These are phyloP conservation scores for Porites rus DNA, from an alignment of 92 coral and sea anemone genomes.

Conservation along the genomic window DNA sequence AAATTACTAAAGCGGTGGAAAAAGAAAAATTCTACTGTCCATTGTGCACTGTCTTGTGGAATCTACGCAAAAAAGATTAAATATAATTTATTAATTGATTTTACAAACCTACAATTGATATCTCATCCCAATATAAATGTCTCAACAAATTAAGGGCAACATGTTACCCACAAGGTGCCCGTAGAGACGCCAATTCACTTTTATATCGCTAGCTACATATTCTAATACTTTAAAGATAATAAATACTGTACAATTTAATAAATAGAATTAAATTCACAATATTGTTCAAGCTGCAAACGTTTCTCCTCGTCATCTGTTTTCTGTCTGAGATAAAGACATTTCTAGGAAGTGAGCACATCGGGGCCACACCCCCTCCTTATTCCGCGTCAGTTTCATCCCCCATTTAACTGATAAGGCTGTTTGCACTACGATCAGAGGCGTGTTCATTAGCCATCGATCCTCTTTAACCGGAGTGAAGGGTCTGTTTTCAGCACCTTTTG, in stretches of 20 bases:
- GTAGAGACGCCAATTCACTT: not conserved
- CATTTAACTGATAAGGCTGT: not conserved
- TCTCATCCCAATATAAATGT: slow-evolving; percentile 10
- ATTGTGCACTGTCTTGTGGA: slow-evolving; percentile 7
- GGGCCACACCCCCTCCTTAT: not conserved
- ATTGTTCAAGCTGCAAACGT: slow-evolving; percentile 22
- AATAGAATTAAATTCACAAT: slow-evolving; percentile 28
- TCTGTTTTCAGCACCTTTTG: slow-evolving; percentile 92
- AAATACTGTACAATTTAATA: slow-evolving; percentile 60
- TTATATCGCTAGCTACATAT: slow-evolving; percentile 16
- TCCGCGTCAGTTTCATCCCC: not conserved
- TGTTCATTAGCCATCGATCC: slow-evolving; percentile 78
- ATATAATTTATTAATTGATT: not conserved
- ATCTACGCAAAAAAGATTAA: slow-evolving; percentile 7
- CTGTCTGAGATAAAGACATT: slow-evolving; percentile 5
- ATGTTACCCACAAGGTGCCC: not conserved
- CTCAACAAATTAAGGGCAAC: not conserved
- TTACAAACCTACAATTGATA: not conserved
- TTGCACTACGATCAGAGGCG: no score
- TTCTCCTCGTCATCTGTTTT: not conserved
- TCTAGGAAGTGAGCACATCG: not conserved
- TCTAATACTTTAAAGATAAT: not conserved
- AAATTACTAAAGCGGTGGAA: not conserved
- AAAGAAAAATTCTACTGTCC: not conserved
- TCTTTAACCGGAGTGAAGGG: slow-evolving; percentile 89